These are phyloP conservation scores for Lycopodina hypogea DNA, from an alignment of 37 sponge, comb jelly and placozoan species.

Conservation along the genomic window DNA sequence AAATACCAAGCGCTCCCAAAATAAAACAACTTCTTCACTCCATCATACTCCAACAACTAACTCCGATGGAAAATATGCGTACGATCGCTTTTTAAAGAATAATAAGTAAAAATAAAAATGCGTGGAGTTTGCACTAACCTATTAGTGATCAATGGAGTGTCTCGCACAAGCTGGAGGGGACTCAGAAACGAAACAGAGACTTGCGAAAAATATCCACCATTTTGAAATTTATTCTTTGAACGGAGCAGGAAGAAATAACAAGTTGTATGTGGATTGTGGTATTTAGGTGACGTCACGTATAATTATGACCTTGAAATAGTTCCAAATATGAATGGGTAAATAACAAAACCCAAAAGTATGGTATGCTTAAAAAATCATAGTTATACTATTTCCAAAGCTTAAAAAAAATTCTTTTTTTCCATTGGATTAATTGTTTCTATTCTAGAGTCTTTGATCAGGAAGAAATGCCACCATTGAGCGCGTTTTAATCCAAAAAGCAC, in stretches of 20 bases:
- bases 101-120: constrained; percentile 10
- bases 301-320: constrained; percentile 67
- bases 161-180: not conserved
- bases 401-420: not conserved
- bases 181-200: not conserved
- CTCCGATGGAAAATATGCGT: not conserved
- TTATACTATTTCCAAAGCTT: not conserved
- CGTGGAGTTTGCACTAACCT: constrained; percentile 30
- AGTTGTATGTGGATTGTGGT: constrained; percentile 30
- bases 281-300: constrained; percentile 77
- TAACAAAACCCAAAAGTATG: constrained; percentile 35
- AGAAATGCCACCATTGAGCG: not conserved
- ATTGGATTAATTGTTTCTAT: not conserved
- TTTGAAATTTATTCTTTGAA: constrained; percentile 46
- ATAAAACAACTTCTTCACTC: not conserved
- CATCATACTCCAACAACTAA: not conserved
- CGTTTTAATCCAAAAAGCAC: not conserved
- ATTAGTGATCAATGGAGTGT: not conserved
- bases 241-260: constrained; percentile 63
- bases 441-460: too few species aligned
- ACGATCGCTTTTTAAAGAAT: not conserved
- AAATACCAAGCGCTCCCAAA: too few species aligned
- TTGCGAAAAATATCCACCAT: constrained; percentile 59
- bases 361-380: constrained; percentile 14
- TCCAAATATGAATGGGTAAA: constrained; percentile 57